These are phyloP conservation scores for Neogale vison DNA, from an alignment of 2,113 vertebrate species.

Conservation along the genomic window DNA sequence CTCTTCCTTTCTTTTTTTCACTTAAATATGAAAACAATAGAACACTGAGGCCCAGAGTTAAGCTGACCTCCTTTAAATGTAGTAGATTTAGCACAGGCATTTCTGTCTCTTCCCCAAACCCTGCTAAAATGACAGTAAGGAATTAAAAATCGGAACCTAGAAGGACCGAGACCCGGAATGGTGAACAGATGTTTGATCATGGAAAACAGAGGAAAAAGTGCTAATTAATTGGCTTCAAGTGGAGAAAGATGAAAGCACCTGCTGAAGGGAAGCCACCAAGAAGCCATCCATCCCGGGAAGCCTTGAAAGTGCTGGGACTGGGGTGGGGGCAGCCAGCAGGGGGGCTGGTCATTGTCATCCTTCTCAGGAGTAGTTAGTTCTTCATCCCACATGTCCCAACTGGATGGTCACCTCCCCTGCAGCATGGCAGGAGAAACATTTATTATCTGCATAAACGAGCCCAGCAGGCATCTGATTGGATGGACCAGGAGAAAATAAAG, in stretches of 20 bases:
- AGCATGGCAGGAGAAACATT: not conserved
- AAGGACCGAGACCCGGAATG: not conserved
- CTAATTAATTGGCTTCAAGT: fast-evolving
- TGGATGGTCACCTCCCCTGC: not conserved
- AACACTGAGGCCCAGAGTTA: not conserved
- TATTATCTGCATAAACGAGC: not conserved
- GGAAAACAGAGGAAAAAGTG: not conserved
- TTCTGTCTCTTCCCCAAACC: not conserved
- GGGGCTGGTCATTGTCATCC: not conserved
- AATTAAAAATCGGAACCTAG: not conserved
- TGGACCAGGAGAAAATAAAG: not conserved
- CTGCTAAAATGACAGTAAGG: not conserved
- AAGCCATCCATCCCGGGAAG: not conserved
- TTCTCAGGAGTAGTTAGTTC: not conserved
- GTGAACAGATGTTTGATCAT: not conserved
- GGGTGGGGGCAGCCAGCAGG: not conserved
- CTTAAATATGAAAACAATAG: not conserved
- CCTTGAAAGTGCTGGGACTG: not conserved
- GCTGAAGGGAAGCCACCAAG: not conserved
- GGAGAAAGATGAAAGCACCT: not conserved
- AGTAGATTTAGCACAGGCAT: not conserved
- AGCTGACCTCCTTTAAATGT: not conserved
- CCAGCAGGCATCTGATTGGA: not conserved
- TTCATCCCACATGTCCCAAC: not conserved
- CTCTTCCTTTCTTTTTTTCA: not conserved